Conservation (phyloP, 64 coral and sea anemone species). For the Pocillopora damicornis region DNA sequence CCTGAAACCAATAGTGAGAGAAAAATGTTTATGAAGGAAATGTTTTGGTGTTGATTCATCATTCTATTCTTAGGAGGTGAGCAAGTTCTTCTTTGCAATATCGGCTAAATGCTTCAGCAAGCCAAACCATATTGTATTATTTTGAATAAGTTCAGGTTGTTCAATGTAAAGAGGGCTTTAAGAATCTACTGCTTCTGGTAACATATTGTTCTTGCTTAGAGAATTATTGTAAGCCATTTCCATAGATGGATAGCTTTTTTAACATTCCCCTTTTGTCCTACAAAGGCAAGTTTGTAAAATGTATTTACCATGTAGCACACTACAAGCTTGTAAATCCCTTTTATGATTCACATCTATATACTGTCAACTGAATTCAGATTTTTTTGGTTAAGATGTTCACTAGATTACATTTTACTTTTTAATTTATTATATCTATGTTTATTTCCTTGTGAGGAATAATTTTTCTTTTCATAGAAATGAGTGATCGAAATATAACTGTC, state of each 20-base stretch:
- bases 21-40: neutral
- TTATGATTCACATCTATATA: too few species aligned
- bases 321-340: too few species aligned
- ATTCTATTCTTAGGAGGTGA: neutral
- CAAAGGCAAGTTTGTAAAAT: too few species aligned
- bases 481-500: neutral
- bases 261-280: neutral
- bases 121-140: neutral
- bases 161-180: neutral
- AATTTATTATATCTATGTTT: neutral
- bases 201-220: neutral
- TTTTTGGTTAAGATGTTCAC: neutral
- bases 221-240: neutral
- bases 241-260: neutral
- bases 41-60: neutral
- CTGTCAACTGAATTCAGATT: neutral
- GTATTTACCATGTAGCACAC: too few species aligned
- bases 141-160: neutral
- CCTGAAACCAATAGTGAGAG: slow-evolving; percentile 3
- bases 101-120: neutral
- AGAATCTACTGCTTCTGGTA: neutral
- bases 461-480: neutral
- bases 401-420: neutral
- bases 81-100: neutral
- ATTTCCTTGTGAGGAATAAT: neutral